Evolutionary conservation across 92 coral and sea anemone genomes (phyloP).

Genomic region (Actinostola sp.): DNA sequence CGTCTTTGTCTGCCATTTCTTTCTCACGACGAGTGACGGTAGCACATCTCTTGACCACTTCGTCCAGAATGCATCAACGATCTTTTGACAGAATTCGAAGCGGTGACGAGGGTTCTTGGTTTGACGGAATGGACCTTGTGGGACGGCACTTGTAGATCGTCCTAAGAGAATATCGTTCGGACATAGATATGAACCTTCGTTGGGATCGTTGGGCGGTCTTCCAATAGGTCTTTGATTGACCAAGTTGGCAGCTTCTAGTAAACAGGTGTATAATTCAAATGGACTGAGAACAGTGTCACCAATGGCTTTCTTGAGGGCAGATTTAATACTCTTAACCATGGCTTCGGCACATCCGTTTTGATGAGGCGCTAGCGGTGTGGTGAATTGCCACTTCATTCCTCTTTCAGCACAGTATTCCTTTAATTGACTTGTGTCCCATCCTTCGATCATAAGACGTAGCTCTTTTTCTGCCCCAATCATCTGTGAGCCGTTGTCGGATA

Average conservation of each 20-base stretch:
- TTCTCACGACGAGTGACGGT: constrained; percentile 34
- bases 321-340: constrained; percentile 31
- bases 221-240: constrained; percentile 67
- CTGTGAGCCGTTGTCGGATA: constrained; percentile 49
- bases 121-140: constrained; percentile 60
- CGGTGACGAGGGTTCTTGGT: constrained; percentile 50
- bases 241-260: constrained; percentile 47
- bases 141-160: constrained; percentile 40
- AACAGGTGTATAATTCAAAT: constrained; percentile 58
- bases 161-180: constrained; percentile 62
- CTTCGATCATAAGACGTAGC: constrained; percentile 42
- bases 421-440: constrained; percentile 34
- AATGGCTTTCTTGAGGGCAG: constrained; percentile 48
- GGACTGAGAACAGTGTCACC: constrained; percentile 53
- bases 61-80: constrained; percentile 57
- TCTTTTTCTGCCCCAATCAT: constrained; percentile 42
- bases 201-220: constrained; percentile 53
- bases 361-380: constrained; percentile 28
- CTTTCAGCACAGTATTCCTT: constrained; percentile 49
- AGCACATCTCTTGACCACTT: constrained; percentile 61
- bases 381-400: constrained; percentile 43
- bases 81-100: constrained; percentile 46
- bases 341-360: constrained; percentile 49
- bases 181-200: constrained; percentile 57
- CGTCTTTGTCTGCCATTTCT: constrained; percentile 39